Percentiles rank a stretch among this genome's conserved stretches.
Evolutionary conservation across 2,113 vertebrate genomes (phyloP).

Genomic region (Oxyruncus cristatus): DNA sequence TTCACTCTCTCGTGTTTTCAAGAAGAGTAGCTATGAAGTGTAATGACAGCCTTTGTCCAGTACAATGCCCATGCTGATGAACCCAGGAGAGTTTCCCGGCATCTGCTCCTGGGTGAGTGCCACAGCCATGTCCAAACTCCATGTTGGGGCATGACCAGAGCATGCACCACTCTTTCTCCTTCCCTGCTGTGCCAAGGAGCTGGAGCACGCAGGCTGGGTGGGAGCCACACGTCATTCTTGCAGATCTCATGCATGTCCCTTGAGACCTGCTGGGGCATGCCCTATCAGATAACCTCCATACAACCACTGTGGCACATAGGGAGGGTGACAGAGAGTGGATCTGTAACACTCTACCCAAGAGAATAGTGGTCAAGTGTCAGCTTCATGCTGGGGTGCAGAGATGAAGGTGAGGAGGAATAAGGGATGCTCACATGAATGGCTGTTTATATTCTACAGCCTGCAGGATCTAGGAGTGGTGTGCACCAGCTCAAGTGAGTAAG

Average conservation of each 20-base stretch:
- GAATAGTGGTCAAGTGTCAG: not conserved
- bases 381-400: not conserved
- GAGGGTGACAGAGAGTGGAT: not conserved
- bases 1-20: fast-evolving
- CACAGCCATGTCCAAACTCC: not conserved
- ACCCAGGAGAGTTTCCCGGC: not conserved
- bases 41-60: not conserved
- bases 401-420: not conserved
- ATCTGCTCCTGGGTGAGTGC: not conserved
- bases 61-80: fast-evolving
- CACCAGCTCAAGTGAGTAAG: not conserved
- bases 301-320: not conserved
- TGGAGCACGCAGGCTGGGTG: not conserved
- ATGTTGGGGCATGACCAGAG: not conserved
- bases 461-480: not conserved
- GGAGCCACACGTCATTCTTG: not conserved
- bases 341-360: not conserved
- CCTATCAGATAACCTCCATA: not conserved
- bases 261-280: not conserved
- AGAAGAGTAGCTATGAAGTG: not conserved
- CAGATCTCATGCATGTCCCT: not conserved
- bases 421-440: not conserved
- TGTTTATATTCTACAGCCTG: not conserved
- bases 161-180: not conserved
- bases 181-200: not conserved